Percentiles rank a stretch among this genome's conserved stretches.
phyloP scores from a whole-genome alignment of 1,140 invertebrate genomes.

The Drosophila sulfurigaster region DNA sequence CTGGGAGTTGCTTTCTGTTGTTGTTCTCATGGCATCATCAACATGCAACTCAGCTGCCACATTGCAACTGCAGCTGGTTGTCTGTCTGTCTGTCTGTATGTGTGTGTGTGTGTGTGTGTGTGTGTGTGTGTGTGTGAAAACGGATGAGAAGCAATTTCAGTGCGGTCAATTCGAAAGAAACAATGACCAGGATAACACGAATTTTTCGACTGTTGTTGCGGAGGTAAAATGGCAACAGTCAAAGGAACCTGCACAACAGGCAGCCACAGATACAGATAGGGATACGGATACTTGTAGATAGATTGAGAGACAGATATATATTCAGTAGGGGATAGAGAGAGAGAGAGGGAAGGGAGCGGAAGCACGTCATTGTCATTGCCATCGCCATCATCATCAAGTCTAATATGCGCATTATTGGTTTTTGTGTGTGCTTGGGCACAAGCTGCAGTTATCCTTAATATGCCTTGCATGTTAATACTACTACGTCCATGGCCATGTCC shows the following conservation, averaged over 20 bases:
- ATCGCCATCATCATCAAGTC: conserved; percentile 67
- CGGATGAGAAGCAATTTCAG: conserved; percentile 36
- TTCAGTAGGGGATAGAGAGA: neutral
- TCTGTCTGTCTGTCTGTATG: neutral
- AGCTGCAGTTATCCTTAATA: conserved; percentile 75
- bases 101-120: conserved; percentile 11
- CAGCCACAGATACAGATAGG: neutral
- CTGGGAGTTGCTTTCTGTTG: conserved; percentile 4
- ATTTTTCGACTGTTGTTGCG: conserved; percentile 35
- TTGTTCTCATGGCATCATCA: conserved; percentile 33
- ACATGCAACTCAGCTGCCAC: conserved; percentile 38
- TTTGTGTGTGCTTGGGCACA: conserved; percentile 40
- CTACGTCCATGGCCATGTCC: conserved; percentile 47
- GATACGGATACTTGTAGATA: neutral
- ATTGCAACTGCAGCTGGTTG: neutral
- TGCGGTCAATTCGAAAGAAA: conserved; percentile 78
- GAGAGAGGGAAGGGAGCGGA: neutral
- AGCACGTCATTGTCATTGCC: conserved; percentile 48
- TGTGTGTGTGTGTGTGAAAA: conserved; percentile 23
- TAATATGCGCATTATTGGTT: conserved; percentile 83
- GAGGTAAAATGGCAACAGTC: conserved; percentile 37
- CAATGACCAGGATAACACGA: conserved; percentile 59
- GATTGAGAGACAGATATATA: neutral
- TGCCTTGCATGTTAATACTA: conserved; percentile 72
- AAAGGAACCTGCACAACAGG: conserved; percentile 20